These are phyloP conservation scores for Lagocephalus sceleratus DNA, from an alignment of 2,797 vertebrate genomes.

Conservation along the genomic window DNA sequence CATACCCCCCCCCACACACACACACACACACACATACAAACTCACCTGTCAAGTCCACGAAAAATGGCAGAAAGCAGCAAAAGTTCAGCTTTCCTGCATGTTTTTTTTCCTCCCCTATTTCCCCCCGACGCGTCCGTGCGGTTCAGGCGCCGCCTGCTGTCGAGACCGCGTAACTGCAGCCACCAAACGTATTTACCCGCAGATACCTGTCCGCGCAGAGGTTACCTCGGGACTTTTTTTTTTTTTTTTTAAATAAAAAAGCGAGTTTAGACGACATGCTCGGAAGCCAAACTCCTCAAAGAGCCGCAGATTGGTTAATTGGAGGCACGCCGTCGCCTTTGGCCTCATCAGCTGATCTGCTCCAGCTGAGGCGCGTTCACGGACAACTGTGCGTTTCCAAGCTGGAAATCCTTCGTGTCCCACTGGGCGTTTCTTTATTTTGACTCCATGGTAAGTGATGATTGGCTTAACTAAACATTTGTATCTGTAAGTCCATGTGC, in stretches of 20 bases:
- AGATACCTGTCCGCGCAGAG: neutral
- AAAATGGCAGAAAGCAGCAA: neutral
- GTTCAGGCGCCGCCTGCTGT: conserved; percentile 30
- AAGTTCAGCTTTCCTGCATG: neutral
- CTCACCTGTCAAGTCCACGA: neutral
- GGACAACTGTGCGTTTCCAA: neutral
- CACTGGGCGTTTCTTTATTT: no score
- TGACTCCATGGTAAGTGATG: neutral
- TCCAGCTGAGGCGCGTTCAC: neutral
- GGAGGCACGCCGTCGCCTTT: neutral
- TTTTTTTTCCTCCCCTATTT: no score
- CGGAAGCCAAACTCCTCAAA: no score
- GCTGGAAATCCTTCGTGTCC: no score
- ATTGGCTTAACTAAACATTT: no score
- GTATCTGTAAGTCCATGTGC: neutral
- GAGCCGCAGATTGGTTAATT: no score
- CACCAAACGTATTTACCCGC: neutral
- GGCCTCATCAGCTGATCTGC: neutral
- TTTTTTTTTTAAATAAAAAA: no score
- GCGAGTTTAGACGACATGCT: no score
- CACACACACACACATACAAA: no score
- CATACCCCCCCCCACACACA: no score
- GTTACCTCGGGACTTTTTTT: no score
- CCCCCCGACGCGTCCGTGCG: no score
- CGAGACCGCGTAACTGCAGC: neutral